Evolutionary conservation across 1,140 invertebrate genomes (phyloP).

Genomic region (Bactericera cockerelli): DNA sequence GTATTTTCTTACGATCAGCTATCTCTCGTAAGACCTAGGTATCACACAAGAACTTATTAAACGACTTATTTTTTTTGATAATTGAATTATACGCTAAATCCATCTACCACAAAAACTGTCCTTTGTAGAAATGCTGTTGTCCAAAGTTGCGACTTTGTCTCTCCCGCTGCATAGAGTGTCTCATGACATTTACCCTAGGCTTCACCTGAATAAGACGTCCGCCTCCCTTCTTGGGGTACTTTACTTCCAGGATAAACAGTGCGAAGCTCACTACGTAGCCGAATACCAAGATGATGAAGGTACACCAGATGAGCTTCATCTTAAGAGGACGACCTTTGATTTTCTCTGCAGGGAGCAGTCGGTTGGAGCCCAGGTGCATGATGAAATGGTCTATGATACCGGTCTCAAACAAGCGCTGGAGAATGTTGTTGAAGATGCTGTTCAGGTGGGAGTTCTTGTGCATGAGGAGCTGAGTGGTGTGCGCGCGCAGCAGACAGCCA

Average conservation of each 20-base stretch:
- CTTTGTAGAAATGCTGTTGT: background rate
- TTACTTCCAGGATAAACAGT: background rate
- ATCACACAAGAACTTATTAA: too few relatives aligned
- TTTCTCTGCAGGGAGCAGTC: constrained; percentile 14
- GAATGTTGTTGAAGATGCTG: constrained; percentile 15
- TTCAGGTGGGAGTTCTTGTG: constrained; percentile 16
- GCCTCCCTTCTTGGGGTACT: background rate
- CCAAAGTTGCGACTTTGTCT: constrained; percentile 1
- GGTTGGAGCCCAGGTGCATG: constrained; percentile 16
- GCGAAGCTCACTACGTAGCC: background rate
- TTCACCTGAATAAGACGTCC: background rate
- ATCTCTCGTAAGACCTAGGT: too few relatives aligned
- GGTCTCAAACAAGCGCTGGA: constrained; percentile 18
- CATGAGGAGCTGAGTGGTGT: constrained; percentile 20
- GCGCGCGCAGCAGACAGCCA: constrained; percentile 19
- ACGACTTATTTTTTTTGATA: too few relatives aligned
- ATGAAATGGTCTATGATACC: constrained; percentile 18
- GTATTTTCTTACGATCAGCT: too few relatives aligned
- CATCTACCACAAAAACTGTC: constrained; percentile 2
- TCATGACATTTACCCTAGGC: background rate
- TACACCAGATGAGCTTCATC: constrained; percentile 7
- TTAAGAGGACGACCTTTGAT: constrained; percentile 14
- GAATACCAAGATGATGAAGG: background rate
- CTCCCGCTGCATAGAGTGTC: background rate
- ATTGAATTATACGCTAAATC: too few relatives aligned